A percentile compares a stretch with the other conserved stretches of the same genome.
Evolutionary conservation across 2,888 invertebrate genomes (phyloP).

Genomic region (Chymomyza fuscimana): DNA sequence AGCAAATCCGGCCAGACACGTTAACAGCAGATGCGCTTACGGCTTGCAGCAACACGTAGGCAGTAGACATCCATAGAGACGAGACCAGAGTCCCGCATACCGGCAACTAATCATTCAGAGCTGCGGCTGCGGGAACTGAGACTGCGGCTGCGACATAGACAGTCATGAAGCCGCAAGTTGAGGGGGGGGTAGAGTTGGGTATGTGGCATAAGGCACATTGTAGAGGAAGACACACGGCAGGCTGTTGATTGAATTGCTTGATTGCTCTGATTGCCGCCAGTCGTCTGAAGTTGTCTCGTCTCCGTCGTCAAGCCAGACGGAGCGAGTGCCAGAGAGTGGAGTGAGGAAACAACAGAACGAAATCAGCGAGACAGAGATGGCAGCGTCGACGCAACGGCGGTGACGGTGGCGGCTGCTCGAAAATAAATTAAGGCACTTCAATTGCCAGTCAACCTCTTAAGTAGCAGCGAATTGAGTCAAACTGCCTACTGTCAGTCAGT

Average conservation of each 20-base stretch:
- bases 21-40: constrained; percentile 24
- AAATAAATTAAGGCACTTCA: constrained; percentile 55
- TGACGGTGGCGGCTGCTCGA: constrained; percentile 18
- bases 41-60: constrained; percentile 23
- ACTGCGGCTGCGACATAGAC: not conserved
- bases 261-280: constrained; percentile 64
- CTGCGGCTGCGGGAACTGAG: not conserved
- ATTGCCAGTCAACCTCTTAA: constrained; percentile 18
- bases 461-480: not conserved
- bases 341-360: not conserved
- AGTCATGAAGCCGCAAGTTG: not conserved
- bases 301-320: constrained; percentile 36
- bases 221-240: not conserved
- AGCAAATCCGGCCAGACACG: constrained; percentile 44
- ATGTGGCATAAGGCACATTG: not conserved
- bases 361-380: no score
- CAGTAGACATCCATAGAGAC: constrained; percentile 20
- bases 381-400: not conserved
- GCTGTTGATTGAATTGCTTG: constrained; percentile 64
- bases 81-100: not conserved
- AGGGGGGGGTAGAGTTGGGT: not conserved
- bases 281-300: not conserved
- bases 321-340: not conserved
- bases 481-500: not conserved
- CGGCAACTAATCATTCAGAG: not conserved